These are phyloP conservation scores for Umimayanthus kanabou DNA, from an alignment of 92 coral and sea anemone species.

Conservation along the genomic window DNA sequence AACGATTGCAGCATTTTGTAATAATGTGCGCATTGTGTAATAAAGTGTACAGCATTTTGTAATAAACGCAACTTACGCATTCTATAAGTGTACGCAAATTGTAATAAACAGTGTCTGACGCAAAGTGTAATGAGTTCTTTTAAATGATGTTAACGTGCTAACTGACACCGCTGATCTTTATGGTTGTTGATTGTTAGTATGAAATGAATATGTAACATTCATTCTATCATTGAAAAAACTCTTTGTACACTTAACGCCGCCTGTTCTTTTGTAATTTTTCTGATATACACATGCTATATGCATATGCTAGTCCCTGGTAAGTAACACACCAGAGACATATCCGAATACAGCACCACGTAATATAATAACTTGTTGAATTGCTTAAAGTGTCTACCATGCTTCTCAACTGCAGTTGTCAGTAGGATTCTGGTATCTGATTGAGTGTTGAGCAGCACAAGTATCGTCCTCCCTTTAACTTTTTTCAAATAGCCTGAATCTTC, in stretches of 20 bases:
- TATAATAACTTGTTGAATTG: constrained; percentile 20
- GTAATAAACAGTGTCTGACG: neutral
- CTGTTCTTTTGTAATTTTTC: too few relatives aligned
- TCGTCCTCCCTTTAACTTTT: constrained; percentile 60
- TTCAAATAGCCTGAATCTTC: constrained; percentile 50
- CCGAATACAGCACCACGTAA: constrained; percentile 35
- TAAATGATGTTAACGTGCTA: neutral
- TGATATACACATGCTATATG: too few relatives aligned
- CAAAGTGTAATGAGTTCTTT: constrained; percentile 1
- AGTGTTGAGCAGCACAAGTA: constrained; percentile 43
- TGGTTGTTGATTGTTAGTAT: neutral
- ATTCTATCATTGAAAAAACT: constrained; percentile 3
- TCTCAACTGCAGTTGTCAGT: constrained; percentile 32
- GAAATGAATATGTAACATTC: neutral
- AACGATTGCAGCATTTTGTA: too few relatives aligned
- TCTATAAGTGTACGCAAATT: neutral
- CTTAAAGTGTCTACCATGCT: constrained; percentile 46
- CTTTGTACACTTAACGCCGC: neutral
- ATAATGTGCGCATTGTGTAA: too few relatives aligned
- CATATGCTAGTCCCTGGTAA: constrained; percentile 53
- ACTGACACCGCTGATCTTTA: constrained; percentile 9
- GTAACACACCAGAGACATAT: constrained; percentile 37
- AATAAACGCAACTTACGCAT: neutral
- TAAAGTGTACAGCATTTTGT: too few relatives aligned
- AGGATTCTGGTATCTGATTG: constrained; percentile 35